A percentile compares a stretch with the other conserved stretches of the same genome.
phyloP scores from a whole-genome alignment of 2,797 vertebrate species.

The Emydoidea blandingii region DNA sequence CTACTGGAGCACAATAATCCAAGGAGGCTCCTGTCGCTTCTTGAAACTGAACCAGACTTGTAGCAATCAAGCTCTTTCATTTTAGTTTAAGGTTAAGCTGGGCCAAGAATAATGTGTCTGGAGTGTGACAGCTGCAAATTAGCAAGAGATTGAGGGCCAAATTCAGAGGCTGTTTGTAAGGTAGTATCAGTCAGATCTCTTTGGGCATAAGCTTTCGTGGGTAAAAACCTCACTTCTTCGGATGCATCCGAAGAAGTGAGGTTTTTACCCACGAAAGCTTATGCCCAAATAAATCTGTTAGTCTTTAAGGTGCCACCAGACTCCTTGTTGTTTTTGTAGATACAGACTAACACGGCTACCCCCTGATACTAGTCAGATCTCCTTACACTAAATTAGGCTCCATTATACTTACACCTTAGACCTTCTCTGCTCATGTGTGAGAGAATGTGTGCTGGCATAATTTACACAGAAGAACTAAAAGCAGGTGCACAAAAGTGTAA shows the following conservation, averaged over 20 bases:
- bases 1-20: background rate
- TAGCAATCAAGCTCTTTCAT: conserved; percentile 57
- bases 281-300: no score
- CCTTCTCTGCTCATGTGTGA: background rate
- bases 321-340: no score
- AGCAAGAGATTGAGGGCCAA: background rate
- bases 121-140: background rate
- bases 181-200: background rate
- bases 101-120: background rate
- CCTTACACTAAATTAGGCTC: background rate
- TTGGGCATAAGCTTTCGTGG: no score
- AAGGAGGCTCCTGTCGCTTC: conserved; percentile 34
- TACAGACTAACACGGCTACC: no score
- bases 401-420: background rate
- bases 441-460: background rate
- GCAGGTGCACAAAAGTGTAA: background rate
- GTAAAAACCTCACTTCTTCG: no score
- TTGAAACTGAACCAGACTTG: conserved; percentile 50
- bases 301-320: no score
- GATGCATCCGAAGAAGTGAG: no score
- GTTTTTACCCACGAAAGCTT: no score
- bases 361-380: background rate
- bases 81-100: conserved; percentile 53
- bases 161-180: background rate
- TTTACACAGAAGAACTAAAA: background rate